These are phyloP conservation scores for Odontophorus gujanensis DNA, from an alignment of 2,113 vertebrate genomes.

Conservation along the genomic window DNA sequence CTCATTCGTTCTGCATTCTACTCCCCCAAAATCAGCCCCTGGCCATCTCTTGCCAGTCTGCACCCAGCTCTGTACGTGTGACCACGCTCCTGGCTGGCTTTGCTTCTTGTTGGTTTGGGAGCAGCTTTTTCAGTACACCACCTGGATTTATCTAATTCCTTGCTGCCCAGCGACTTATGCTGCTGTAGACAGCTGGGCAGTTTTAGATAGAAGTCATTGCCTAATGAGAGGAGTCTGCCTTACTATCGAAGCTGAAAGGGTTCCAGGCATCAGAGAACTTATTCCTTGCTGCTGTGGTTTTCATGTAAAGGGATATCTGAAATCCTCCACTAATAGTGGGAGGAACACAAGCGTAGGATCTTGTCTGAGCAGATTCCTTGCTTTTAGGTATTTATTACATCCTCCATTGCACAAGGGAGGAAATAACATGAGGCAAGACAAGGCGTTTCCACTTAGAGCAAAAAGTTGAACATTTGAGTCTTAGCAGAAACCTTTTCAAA, in stretches of 20 bases:
- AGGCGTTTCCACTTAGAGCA: not conserved
- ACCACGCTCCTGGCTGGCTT: not conserved
- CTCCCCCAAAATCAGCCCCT: too few species aligned
- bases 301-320: not conserved
- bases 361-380: not conserved
- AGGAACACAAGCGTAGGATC: not conserved
- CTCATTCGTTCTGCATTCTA: not conserved
- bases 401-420: not conserved
- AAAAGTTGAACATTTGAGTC: not conserved
- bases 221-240: not conserved
- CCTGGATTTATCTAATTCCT: not conserved
- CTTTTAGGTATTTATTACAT: not conserved
- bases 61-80: not conserved
- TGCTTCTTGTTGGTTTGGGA: not conserved
- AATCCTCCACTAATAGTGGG: not conserved
- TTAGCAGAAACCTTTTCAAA: not conserved
- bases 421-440: not conserved
- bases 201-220: not conserved
- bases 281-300: not conserved
- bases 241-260: not conserved
- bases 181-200: not conserved
- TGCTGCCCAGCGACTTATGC: not conserved
- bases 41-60: not conserved
- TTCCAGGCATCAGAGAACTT: not conserved
- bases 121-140: too few species aligned